Percentiles rank a stretch among this genome's conserved stretches.
Conservation (phyloP, 2,888 invertebrate species). For the Sthenelais limicola region DNA sequence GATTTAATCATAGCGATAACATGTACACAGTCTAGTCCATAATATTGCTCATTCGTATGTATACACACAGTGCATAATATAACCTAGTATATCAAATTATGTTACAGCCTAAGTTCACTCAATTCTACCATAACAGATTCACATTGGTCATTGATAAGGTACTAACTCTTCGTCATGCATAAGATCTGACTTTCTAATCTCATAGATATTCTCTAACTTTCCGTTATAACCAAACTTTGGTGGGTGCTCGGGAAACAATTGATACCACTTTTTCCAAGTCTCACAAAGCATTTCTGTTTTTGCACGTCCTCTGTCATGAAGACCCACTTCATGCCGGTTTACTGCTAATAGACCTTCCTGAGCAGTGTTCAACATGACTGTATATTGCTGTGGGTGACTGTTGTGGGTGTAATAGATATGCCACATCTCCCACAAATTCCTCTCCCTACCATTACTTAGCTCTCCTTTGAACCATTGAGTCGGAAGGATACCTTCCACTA, state of each 20-base stretch:
- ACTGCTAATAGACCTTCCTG: constrained; percentile 54
- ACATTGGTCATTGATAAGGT: too few relatives aligned
- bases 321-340: constrained; percentile 57
- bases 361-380: constrained; percentile 55
- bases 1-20: too few relatives aligned
- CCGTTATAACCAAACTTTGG: constrained; percentile 36
- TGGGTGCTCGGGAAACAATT: background rate
- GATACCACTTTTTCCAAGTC: constrained; percentile 29
- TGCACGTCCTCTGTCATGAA: constrained; percentile 52
- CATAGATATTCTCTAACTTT: constrained; percentile 12
- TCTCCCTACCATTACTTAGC: constrained; percentile 11
- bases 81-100: too few relatives aligned
- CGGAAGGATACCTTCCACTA: constrained; percentile 46
- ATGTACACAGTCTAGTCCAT: too few relatives aligned
- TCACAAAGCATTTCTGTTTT: constrained; percentile 19
- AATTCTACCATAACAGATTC: too few relatives aligned
- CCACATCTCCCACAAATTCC: constrained; percentile 53
- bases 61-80: too few relatives aligned
- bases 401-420: constrained; percentile 46
- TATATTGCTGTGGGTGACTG: constrained; percentile 47
- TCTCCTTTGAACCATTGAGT: constrained; percentile 49
- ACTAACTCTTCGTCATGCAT: background rate
- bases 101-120: too few relatives aligned
- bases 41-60: too few relatives aligned
- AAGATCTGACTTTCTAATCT: background rate